A percentile compares a stretch with the other conserved stretches of the same genome.
phyloP scores from a whole-genome alignment of 2,113 vertebrate genomes.

The Vombatus ursinus region DNA sequence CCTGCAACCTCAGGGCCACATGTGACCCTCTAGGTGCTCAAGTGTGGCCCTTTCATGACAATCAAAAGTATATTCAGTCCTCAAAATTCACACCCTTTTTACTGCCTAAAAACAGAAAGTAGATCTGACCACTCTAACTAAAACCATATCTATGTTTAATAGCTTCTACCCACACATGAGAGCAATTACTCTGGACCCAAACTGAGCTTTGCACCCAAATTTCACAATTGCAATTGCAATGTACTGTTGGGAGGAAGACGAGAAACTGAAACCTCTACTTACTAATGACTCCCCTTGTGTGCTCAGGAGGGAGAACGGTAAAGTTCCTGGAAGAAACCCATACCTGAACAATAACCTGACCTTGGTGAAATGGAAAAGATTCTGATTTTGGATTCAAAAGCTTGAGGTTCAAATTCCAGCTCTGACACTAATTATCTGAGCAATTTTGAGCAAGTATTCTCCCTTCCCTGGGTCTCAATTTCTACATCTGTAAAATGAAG shows the following conservation, averaged over 20 bases:
- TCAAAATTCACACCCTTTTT: not conserved
- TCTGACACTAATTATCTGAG: not conserved
- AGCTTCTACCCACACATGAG: slow-evolving; percentile 60
- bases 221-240: slow-evolving; percentile 69
- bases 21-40: no score
- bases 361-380: not conserved
- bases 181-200: slow-evolving; percentile 74
- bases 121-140: not conserved
- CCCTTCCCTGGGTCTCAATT: not conserved
- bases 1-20: no score
- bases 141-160: slow-evolving; percentile 60
- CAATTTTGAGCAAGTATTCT: not conserved
- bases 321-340: not conserved
- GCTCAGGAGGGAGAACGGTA: not conserved
- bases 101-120: slow-evolving; percentile 43
- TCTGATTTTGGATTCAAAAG: not conserved
- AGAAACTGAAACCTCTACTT: not conserved
- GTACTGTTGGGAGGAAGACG: slow-evolving; percentile 54
- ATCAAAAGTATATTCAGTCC: no score
- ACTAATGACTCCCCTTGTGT: not conserved
- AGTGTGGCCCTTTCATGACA: no score
- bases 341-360: slow-evolving; percentile 10
- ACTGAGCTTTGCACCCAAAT: slow-evolving; percentile 83
- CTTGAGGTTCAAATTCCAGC: not conserved
- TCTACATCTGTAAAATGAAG: not conserved